These are phyloP conservation scores for Limnothrissa miodon DNA, from an alignment of 2,113 vertebrate genomes.

Conservation along the genomic window DNA sequence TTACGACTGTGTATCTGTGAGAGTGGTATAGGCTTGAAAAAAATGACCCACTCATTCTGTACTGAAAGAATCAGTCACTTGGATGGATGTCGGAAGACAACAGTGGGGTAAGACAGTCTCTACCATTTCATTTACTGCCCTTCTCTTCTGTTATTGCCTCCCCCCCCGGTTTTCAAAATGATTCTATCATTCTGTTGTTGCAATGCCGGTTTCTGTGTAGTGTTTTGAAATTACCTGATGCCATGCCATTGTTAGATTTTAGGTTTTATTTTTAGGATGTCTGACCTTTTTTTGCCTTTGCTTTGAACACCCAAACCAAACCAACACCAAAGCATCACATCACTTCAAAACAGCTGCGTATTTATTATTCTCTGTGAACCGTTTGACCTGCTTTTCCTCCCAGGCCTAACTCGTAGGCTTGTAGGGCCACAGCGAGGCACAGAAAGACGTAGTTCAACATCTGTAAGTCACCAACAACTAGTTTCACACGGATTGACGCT, in stretches of 20 bases:
- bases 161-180: slow-evolving; percentile 65
- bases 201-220: slow-evolving; percentile 52
- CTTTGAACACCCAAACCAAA: background rate
- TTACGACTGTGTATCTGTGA: slow-evolving; percentile 31
- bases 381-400: slow-evolving; percentile 99
- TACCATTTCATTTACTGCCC: slow-evolving; percentile 71
- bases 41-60: slow-evolving; percentile 43
- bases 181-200: slow-evolving; percentile 53
- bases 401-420: slow-evolving; percentile 99
- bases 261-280: slow-evolving; percentile 5
- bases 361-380: slow-evolving; percentile 82
- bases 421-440: slow-evolving; percentile 95
- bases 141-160: slow-evolving; percentile 20
- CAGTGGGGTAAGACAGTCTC: slow-evolving; percentile 76
- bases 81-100: slow-evolving; percentile 58
- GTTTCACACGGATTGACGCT: slow-evolving; percentile 90
- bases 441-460: slow-evolving; percentile 97
- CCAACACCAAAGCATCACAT: slow-evolving; percentile 2
- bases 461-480: slow-evolving; percentile 98
- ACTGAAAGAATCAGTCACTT: slow-evolving; percentile 48
- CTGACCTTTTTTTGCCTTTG: slow-evolving; percentile 34
- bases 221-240: slow-evolving; percentile 52
- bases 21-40: slow-evolving; percentile 55
- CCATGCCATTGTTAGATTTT: background rate
- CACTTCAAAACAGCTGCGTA: slow-evolving; percentile 43